Conservation (phyloP, 2,888 invertebrate genomes). For the Microchrysa polita region DNA sequence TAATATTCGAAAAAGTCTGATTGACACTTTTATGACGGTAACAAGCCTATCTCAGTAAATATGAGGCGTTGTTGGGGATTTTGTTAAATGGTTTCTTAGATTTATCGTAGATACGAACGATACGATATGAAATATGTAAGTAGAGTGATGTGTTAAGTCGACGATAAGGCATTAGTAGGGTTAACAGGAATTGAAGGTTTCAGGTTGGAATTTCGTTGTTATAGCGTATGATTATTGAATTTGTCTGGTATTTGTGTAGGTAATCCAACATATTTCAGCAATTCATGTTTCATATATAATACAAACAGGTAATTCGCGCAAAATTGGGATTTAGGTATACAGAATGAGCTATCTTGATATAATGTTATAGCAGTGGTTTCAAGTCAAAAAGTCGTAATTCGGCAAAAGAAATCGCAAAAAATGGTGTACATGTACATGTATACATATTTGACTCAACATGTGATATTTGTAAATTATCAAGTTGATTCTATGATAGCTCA, state of each 20-base stretch:
- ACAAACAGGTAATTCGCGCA: too few relatives aligned
- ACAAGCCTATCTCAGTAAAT: slow-evolving; percentile 17
- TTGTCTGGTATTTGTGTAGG: not conserved
- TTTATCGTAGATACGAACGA: not conserved
- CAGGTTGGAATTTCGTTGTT: not conserved
- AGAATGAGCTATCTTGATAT: too few relatives aligned
- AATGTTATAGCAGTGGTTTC: too few relatives aligned
- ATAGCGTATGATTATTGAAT: not conserved
- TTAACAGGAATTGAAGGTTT: slow-evolving; percentile 9
- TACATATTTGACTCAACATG: too few relatives aligned
- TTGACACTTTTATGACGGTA: slow-evolving; percentile 35
- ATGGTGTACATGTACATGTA: too few relatives aligned
- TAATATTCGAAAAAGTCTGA: slow-evolving; percentile 36
- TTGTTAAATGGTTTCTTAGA: slow-evolving; percentile 33
- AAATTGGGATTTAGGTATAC: too few relatives aligned
- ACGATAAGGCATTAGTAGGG: not conserved
- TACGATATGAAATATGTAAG: too few relatives aligned
- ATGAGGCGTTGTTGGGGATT: slow-evolving; percentile 38
- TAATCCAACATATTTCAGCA: not conserved
- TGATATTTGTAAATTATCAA: too few relatives aligned
- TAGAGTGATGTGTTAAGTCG: not conserved
- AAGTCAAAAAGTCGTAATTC: too few relatives aligned
- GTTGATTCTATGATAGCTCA: too few relatives aligned
- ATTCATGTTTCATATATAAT: too few relatives aligned
- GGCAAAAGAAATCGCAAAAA: too few relatives aligned